Conservation (phyloP, 2,797 vertebrate genomes). For the Gallinago stenura region DNA sequence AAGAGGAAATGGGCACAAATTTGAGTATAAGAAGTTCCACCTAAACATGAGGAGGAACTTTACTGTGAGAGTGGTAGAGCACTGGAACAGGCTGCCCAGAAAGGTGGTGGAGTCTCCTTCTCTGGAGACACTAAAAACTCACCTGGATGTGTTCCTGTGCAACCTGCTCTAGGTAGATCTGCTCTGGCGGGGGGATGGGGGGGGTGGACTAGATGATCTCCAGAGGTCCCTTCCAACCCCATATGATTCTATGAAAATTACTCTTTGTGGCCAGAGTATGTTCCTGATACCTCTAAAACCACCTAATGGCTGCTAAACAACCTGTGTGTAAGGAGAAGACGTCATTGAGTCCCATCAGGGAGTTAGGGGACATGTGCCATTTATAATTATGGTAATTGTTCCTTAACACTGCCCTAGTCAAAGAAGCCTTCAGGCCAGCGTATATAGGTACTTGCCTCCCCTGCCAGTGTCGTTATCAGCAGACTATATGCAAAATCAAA, state of each 20-base stretch:
- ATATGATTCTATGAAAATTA: neutral
- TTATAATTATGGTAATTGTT: neutral
- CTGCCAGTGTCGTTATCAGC: neutral
- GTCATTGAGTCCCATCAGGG: neutral
- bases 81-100: too few relatives aligned
- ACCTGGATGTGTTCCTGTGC: too few relatives aligned
- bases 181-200: too few relatives aligned
- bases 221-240: too few relatives aligned
- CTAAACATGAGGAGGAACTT: too few relatives aligned
- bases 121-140: too few relatives aligned
- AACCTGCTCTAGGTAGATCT: too few relatives aligned
- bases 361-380: rapidly evolving
- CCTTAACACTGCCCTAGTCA: neutral
- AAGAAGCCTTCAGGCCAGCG: neutral
- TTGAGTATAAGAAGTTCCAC: too few relatives aligned
- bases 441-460: neutral
- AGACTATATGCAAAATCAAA: neutral
- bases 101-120: too few relatives aligned
- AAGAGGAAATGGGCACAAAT: too few relatives aligned
- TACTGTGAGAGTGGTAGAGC: too few relatives aligned
- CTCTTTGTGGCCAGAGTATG: neutral
- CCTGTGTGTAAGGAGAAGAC: neutral
- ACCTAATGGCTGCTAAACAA: neutral
- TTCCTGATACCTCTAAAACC: neutral
- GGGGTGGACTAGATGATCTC: too few relatives aligned